These are phyloP conservation scores for Nemotelus pantherinus DNA, from an alignment of 2,888 invertebrate genomes.

Conservation along the genomic window DNA sequence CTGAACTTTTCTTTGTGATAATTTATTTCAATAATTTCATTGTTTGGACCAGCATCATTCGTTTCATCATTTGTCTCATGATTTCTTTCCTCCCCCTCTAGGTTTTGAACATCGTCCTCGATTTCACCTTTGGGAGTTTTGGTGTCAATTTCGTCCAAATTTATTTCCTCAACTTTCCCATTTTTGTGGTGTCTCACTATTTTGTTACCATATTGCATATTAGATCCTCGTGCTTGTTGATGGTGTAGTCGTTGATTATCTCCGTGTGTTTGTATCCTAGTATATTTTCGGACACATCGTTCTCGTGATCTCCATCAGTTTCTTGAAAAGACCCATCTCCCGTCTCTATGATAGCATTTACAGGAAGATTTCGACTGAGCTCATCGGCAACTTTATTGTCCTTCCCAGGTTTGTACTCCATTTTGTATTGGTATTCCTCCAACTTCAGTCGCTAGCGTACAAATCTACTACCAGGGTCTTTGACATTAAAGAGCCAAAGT, in stretches of 20 bases:
- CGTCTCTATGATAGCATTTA: neutral
- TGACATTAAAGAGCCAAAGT: neutral
- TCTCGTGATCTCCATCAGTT: neutral
- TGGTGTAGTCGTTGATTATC: too few relatives aligned
- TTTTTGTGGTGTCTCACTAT: too few relatives aligned
- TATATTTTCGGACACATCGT: neutral
- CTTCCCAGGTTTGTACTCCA: slow-evolving; percentile 53
- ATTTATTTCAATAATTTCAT: neutral
- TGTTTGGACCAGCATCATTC: neutral
- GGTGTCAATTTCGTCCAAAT: too few relatives aligned
- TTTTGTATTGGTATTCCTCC: slow-evolving; percentile 53
- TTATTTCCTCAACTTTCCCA: too few relatives aligned
- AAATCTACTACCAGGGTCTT: slow-evolving; percentile 50
- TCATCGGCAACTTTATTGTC: slow-evolving; percentile 48
- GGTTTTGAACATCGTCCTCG: neutral
- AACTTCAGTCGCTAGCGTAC: slow-evolving; percentile 55
- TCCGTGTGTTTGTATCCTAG: neutral
- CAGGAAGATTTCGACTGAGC: slow-evolving; percentile 34
- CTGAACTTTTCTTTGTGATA: neutral
- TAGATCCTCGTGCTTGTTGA: too few relatives aligned
- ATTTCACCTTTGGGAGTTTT: neutral
- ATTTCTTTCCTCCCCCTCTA: neutral
- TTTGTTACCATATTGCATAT: too few relatives aligned
- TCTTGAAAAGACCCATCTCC: neutral
- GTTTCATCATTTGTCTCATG: neutral